Evolutionary conservation across 2,888 invertebrate genomes (phyloP), one percentile per base, ranked within the genome.

Genomic region (Augiades crinisus): DNA sequence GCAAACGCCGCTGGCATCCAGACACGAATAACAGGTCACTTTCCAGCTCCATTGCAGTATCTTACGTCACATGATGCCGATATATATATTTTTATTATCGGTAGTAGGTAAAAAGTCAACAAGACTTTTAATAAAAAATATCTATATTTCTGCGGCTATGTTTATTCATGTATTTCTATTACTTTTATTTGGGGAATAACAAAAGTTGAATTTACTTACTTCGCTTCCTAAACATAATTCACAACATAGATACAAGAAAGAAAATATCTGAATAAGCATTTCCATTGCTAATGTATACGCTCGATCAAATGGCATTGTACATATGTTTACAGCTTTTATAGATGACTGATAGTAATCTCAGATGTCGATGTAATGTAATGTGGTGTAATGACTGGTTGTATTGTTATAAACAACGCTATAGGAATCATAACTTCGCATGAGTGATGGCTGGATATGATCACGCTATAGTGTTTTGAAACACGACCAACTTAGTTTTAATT

Each of bases 341-440:
- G 53, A 21, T 37, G n/a, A 4, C 1, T 21, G 75, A 76, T 76
- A 70, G n/a, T 22, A 21, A 78, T 75, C 75, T 62, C 10, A 53
- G 59, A 61, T 64, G 64, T 67, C 24, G 13, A 36, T 10, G 17
- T 40, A 40, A 40, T 33, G 30, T 38, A 19, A 47, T 30, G 30
- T 21, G 6, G 30, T 30, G 58, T 55, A 62, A 50, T 53, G 38
- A 52, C 55, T 62, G 60, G 63, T 55, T 27, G 2, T 4, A 43
- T 43, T 43, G 43, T 50, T 36, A 6, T 30, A 19, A 27, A 27
- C 19, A 60, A 57, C 51, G 62, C 33, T 47, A 51, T 61, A 58
- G 46, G 31, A 24, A 45, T 24, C 14, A 5, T 19, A 40, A n/a
- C n/a, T n/a, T 49, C 8, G 40, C 40, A 40, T 49, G 33, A 33